Percentiles rank a stretch among this genome's conserved stretches.
Conservation (phyloP, 2,888 invertebrate species). For the Macropis europaea region DNA sequence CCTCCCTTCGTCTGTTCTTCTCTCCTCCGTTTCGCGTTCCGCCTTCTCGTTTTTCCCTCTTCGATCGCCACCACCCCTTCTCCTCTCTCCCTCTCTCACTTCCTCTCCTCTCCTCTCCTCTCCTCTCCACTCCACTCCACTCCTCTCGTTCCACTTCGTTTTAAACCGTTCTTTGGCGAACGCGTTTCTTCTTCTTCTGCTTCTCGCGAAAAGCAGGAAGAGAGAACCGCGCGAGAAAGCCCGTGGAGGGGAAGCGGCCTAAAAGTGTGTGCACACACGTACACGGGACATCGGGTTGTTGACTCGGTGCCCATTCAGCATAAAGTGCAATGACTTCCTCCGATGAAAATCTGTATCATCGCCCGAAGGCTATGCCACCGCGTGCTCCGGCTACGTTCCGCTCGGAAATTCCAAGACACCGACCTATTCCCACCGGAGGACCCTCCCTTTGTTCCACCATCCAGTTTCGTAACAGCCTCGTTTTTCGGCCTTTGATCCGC, state of each 20-base stretch:
- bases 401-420: conserved; percentile 32
- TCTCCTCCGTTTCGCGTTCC: too few species aligned
- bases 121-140: conserved; percentile 15
- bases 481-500: conserved; percentile 23
- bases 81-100: neutral
- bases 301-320: conserved; percentile 78
- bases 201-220: conserved; percentile 33
- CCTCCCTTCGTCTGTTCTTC: neutral
- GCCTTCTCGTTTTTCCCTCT: conserved; percentile 22
- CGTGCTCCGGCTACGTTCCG: conserved; percentile 35
- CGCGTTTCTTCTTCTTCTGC: conserved; percentile 25
- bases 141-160: conserved; percentile 22
- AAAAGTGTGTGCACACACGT: conserved; percentile 39
- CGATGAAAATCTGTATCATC: conserved; percentile 75
- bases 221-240: neutral
- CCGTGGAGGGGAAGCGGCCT: conserved; percentile 13
- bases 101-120: conserved; percentile 17
- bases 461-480: conserved; percentile 32
- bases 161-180: neutral
- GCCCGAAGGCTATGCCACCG: conserved; percentile 52
- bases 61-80: too few species aligned
- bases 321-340: conserved; percentile 77
- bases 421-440: conserved; percentile 1
- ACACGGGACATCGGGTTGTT: conserved; percentile 72
- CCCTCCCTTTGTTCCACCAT: conserved; percentile 22